A percentile compares a stretch with the other conserved stretches of the same genome.
These are phyloP conservation scores for Morelia viridis DNA, from an alignment of 2,797 vertebrate genomes.

Conservation along the genomic window DNA sequence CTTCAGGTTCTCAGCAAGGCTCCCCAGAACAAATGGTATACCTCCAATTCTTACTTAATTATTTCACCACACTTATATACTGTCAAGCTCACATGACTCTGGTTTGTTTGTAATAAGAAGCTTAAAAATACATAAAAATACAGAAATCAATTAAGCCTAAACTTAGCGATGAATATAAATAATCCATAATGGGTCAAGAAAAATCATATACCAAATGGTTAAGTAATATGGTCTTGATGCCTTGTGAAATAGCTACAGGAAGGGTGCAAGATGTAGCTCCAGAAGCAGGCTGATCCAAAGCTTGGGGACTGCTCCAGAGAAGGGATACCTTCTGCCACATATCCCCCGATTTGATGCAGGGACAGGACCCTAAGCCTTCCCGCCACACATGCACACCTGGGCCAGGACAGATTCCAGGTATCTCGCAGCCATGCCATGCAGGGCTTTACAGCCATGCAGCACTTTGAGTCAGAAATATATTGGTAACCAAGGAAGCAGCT, in stretches of 20 bases:
- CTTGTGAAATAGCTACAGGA: not conserved
- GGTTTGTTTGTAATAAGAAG: not conserved
- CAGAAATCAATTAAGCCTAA: not conserved
- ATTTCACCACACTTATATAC: not conserved
- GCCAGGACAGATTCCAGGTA: not conserved
- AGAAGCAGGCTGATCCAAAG: not conserved
- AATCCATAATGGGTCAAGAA: not conserved
- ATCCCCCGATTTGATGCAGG: not conserved
- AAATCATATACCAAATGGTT: not conserved
- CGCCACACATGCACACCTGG: not conserved
- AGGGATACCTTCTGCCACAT: not conserved
- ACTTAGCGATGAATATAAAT: not conserved
- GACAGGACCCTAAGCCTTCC: not conserved
- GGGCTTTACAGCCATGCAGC: not conserved
- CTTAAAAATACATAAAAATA: not conserved
- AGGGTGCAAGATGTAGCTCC: not conserved
- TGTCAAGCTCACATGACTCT: not conserved
- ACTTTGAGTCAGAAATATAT: not conserved
- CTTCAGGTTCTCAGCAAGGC: not conserved
- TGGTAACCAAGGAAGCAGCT: not conserved
- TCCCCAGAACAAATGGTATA: not conserved
- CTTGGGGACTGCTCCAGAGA: not conserved
- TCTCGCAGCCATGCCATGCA: not conserved
- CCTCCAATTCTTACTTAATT: not conserved
- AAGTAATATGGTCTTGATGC: not conserved